Base-by-base conservation (phyloP, 2,888 invertebrate genomes). In the Synergus japonicus region DNA sequence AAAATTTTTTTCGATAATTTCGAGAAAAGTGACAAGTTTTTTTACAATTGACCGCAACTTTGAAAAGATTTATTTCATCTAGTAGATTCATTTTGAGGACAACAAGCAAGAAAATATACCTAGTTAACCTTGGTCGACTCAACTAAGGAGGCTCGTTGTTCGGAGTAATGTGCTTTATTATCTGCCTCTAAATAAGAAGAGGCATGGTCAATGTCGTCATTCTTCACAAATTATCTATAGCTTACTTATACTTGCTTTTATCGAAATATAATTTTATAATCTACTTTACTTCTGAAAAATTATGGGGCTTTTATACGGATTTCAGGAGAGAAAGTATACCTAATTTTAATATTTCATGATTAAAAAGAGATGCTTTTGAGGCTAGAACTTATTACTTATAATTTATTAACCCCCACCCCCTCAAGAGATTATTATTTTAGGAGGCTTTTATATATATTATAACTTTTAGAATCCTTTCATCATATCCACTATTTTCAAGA, bases 121-220 rank as follows among this genome's bases (percentile, higher is more conserved):
- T 41, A 65, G 65, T 65, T 65, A 65, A 41, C 65, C 49, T 69
- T 69, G 22, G 46, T 49, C 37, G 22, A 22, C 22, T 10, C 41
- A 65, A 9, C 49, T 22, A 60, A 18, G 9, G 18, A 60, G 58
- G 1, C n/a, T 54, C 3, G 49, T 15, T n/a, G 12, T 69, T 69
- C 15, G 49, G 49, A 69, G 69, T 44, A 44, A 67, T 67, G 18
- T 67, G 65, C 44, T 29, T 49, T 69, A 49, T 49, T 49, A 29
- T 69, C 69, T 22, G 49, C 29, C 49, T 46, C 49, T 2, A 15
- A 15, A n/a, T 13, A 69, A 49, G 69, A 69, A 49, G 46, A 69
- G 37, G 49, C 41, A 69, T 29, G 3, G 3, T 29, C 29, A 29
- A 29, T 29, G 37, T 69, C 69, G 10, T 69, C 69, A 69, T 29